Conservation (phyloP, 2,797 vertebrate species). For the Hemibagrus guttatus region DNA sequence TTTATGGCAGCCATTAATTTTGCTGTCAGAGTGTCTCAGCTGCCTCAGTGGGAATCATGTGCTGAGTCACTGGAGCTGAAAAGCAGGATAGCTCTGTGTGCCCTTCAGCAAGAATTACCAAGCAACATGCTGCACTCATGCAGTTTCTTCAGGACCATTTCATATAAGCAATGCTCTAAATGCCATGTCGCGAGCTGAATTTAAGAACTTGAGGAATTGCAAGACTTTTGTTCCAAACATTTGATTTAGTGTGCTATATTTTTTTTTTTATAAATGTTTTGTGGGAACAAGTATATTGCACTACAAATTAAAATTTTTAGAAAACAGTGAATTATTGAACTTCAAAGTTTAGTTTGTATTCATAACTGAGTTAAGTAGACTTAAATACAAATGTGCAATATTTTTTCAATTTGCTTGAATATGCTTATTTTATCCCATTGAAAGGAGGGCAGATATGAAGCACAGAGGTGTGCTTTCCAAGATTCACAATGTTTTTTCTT, state of each 20-base stretch:
- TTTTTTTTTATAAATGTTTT: background rate
- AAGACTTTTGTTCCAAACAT: background rate
- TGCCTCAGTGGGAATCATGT: background rate
- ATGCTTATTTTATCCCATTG: background rate
- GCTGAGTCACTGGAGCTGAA: constrained; percentile 7
- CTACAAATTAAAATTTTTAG: background rate
- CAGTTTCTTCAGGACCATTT: background rate
- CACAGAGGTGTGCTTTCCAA: background rate
- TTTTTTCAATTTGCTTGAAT: background rate
- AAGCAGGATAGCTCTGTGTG: background rate
- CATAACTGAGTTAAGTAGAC: background rate
- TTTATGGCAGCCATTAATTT: constrained; percentile 21
- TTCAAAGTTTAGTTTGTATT: background rate
- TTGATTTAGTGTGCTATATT: background rate
- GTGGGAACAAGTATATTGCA: background rate
- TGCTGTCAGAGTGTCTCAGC: background rate
- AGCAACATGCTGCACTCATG: background rate
- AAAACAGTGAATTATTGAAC: background rate
- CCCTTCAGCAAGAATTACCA: background rate
- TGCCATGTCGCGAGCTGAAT: background rate
- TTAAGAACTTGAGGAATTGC: background rate
- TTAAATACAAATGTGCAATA: background rate
- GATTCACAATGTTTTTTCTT: background rate
- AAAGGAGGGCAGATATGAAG: background rate
- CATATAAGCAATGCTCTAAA: background rate